Conservation (phyloP, 2,888 invertebrate species). For the Amorpha juglandis region DNA sequence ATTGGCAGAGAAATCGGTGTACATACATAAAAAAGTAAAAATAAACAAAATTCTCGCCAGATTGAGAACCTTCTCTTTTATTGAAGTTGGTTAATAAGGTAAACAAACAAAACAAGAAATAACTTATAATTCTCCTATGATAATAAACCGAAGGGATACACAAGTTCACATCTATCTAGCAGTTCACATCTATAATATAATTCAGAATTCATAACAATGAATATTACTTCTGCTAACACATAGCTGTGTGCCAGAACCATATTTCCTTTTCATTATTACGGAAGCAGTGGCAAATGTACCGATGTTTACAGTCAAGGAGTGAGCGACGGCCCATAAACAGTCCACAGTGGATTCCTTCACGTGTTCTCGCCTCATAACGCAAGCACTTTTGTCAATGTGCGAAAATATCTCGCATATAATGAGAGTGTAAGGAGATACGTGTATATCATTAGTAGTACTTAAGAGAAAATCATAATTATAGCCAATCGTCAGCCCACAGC, state of each 20-base stretch:
- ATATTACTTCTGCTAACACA: slow-evolving; percentile 25
- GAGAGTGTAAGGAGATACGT: neutral
- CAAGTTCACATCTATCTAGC: too few species aligned
- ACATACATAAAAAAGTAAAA: too few species aligned
- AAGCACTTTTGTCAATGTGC: slow-evolving; percentile 17
- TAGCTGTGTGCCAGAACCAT: slow-evolving; percentile 33
- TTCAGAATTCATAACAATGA: slow-evolving; percentile 14
- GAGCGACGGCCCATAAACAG: slow-evolving; percentile 45
- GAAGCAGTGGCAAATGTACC: slow-evolving; percentile 39
- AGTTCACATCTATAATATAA: neutral
- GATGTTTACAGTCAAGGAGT: slow-evolving; percentile 43
- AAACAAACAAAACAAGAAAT: too few species aligned
- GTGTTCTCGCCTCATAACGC: slow-evolving; percentile 7
- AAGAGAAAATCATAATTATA: neutral
- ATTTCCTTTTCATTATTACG: slow-evolving; percentile 46
- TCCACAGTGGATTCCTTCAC: slow-evolving; percentile 37
- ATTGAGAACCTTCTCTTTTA: too few species aligned
- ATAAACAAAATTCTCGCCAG: too few species aligned
- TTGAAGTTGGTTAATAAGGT: too few species aligned
- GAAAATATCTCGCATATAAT: neutral
- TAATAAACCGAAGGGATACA: too few species aligned
- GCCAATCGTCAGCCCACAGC: too few species aligned
- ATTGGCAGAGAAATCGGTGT: too few species aligned
- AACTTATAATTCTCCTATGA: too few species aligned
- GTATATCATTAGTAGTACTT: neutral